Conservation (phyloP, 2,888 invertebrate genomes). For the Stenodema calcarata region DNA sequence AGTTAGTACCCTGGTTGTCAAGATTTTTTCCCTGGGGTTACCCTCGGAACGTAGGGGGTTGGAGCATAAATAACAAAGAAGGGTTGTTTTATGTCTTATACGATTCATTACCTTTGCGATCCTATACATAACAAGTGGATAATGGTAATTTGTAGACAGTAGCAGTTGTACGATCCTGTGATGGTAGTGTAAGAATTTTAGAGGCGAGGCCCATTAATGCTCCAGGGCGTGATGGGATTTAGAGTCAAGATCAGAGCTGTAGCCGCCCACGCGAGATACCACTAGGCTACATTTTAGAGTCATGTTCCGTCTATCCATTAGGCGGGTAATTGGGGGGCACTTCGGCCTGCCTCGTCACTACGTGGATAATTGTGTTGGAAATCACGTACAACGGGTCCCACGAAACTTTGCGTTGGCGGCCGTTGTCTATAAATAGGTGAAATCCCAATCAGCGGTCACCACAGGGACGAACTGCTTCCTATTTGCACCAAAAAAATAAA, state of each 20-base stretch:
- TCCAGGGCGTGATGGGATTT: not conserved
- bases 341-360: not conserved
- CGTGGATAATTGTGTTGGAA: not conserved
- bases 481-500: not conserved
- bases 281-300: not conserved
- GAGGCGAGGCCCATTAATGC: not conserved
- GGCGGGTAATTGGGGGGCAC: not conserved
- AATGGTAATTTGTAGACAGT: too few species aligned
- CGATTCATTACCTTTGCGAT: too few species aligned
- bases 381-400: not conserved
- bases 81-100: too few species aligned
- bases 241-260: not conserved
- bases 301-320: not conserved
- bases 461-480: too few species aligned
- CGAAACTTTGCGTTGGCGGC: not conserved
- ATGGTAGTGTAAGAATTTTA: not conserved
- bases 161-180: not conserved
- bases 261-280: not conserved
- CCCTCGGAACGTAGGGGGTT: too few species aligned
- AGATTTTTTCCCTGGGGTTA: too few species aligned
- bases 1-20: too few species aligned
- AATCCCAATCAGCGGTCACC: not conserved
- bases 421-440: not conserved
- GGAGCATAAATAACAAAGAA: too few species aligned
- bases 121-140: too few species aligned